Base-by-base conservation (phyloP, 1,140 invertebrate species). In the Heliconius hewitsoni region DNA sequence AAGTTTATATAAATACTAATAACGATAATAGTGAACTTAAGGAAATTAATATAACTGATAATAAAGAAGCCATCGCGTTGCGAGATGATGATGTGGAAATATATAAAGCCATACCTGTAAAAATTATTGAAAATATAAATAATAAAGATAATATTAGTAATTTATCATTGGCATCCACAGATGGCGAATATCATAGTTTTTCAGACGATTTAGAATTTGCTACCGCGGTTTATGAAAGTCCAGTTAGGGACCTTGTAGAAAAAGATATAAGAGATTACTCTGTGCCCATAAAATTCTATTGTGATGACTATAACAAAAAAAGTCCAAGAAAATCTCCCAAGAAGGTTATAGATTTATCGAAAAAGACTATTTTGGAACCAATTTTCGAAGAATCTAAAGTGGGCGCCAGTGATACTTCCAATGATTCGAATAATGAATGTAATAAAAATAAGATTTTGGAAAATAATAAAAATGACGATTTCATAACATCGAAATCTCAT, bases 241-340 rank as follows among this genome's bases (percentile, higher is more conserved):
- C 94, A 8, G 93, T 95, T 0, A 93, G 91, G 83, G 90, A 94
- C n/a, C 83, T 95, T 11, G 89, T 95, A 0, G 88, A 88, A 16
- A 94, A 95, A 86, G 94, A 95, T 71, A 94, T 95, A 50, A 89
- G 94, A 73, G 91, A 94, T 80, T 95, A 95, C 81, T 92, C 94
- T 0, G 89, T 95, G 11, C 93, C 93, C 1, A 92, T 94, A 30
- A 84, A 93, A 57, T 87, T 89, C 39, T 95, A 94, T 75, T 94
- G 88, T 72, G 89, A 93, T 2, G 93, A 94, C 75, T 94, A 89
- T 76, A 72, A 70, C n/a, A 87, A 82, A 42, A 89, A 83, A 4
- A 89, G 87, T 60, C 84, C 84, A 1, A 89, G 84, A 57, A 86
- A 87, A 79, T 92, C 90, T 0, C 89, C 91, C 1, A 75, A 84